phyloP scores from a whole-genome alignment of 2,797 vertebrate genomes.

The Sebastes hubbsi region DNA sequence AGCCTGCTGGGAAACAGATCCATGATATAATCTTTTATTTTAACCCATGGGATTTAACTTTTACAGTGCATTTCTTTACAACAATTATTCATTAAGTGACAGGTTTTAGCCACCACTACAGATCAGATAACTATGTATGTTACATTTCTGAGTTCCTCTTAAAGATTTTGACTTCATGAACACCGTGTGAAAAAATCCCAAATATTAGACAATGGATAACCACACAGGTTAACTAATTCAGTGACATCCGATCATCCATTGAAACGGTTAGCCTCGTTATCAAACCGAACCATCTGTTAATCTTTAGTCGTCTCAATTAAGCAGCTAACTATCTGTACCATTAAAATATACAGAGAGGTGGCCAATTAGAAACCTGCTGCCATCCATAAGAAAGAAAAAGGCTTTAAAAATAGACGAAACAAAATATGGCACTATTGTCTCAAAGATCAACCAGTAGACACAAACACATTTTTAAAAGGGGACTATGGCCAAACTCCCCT shows the following conservation, averaged over 20 bases:
- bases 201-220: slow-evolving; percentile 60
- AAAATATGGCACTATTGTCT: slow-evolving; percentile 82
- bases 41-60: slow-evolving; percentile 84
- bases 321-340: slow-evolving; percentile 77
- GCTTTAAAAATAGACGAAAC: slow-evolving; percentile 61
- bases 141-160: slow-evolving; percentile 78
- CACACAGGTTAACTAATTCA: slow-evolving; percentile 58
- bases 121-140: slow-evolving; percentile 81
- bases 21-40: slow-evolving; percentile 83
- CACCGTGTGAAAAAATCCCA: slow-evolving; percentile 64
- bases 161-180: slow-evolving; percentile 74
- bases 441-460: slow-evolving; percentile 76
- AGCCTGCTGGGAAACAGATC: slow-evolving; percentile 5
- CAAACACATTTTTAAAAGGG: slow-evolving; percentile 61
- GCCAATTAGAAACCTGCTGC: slow-evolving; percentile 77
- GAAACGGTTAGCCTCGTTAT: slow-evolving; percentile 47
- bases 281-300: slow-evolving; percentile 56
- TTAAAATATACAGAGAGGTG: slow-evolving; percentile 70
- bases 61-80: slow-evolving; percentile 89
- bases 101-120: slow-evolving; percentile 80
- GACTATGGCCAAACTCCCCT: slow-evolving; percentile 42
- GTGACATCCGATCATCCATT: slow-evolving; percentile 47
- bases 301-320: slow-evolving; percentile 63
- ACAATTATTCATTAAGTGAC: slow-evolving; percentile 84
- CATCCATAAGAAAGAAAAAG: slow-evolving; percentile 60